Conservation (phyloP, 2,113 vertebrate species). For the Strix aluco region DNA sequence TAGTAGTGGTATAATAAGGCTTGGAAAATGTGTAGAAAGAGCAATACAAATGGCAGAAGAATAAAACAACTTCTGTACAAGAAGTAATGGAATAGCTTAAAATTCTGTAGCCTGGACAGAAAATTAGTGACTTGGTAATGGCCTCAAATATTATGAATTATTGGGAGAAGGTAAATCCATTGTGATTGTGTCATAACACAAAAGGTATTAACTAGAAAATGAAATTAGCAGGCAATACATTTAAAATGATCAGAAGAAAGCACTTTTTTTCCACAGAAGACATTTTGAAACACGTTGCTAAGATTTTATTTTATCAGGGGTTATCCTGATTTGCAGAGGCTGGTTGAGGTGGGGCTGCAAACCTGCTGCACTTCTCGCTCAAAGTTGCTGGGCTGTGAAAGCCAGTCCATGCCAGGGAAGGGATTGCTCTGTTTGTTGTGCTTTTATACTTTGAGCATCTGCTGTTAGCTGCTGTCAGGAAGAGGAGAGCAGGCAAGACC, state of each 20-base stretch:
- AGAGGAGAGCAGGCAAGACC: background rate
- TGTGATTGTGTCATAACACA: background rate
- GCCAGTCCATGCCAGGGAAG: accelerated
- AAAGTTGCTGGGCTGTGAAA: background rate
- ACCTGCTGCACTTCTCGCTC: background rate
- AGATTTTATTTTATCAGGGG: background rate
- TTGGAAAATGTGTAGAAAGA: background rate
- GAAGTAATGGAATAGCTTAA: background rate
- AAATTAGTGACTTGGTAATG: background rate
- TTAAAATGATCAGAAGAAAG: background rate
- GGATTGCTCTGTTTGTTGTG: background rate
- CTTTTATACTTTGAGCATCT: background rate
- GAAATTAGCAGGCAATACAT: background rate
- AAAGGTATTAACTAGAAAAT: background rate
- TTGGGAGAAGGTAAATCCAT: background rate
- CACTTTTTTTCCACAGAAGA: background rate
- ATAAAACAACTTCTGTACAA: background rate
- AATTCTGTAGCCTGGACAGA: background rate
- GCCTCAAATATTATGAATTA: background rate
- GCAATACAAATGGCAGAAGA: background rate
- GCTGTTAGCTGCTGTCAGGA: background rate
- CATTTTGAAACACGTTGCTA: background rate
- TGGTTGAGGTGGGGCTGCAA: background rate
- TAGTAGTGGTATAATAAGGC: background rate
- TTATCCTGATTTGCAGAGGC: background rate